Base-by-base conservation (phyloP, 2,888 invertebrate species). In the Leucophenga montana region DNA sequence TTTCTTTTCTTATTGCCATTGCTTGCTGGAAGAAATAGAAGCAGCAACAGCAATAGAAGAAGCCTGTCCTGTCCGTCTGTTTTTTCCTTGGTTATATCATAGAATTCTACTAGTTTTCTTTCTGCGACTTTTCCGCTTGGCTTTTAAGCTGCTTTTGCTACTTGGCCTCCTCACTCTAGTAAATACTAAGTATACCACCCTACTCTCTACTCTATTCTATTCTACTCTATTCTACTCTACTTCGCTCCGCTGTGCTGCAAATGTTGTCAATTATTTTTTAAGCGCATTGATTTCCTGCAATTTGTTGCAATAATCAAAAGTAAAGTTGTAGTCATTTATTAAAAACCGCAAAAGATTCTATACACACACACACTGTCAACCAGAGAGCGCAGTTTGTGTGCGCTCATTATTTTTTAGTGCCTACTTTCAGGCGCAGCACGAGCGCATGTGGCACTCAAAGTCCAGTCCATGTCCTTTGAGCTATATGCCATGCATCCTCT, bases 251-350 rank as follows among this genome's bases (percentile, higher is more conserved):
- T 39, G 39, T 39, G 39, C 39, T 39, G 46, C 62, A 64, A 64
- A 64, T 64, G 48, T 64, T 64, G 62, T 64, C 62, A 64, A 64
- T 64, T 64, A 64, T 64, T 22, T 64, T 48, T 64, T 64, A 64
- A 64, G 48, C 62, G 22, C 62, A 48, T 64, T 64, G 62, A 64
- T 64, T 64, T 64, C 62, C 62, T 64, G 62, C 62, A 64, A 64
- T 64, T 64, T 39, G 22, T 64, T 64, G 48, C 22, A 64, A 64
- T 64, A 64, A 64, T 64, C 46, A 64, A 48, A 64, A 64, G 22
- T 22, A 64, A 64, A 48, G 20, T 64, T 44, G 20, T 48, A 64
- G 20, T 33, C 46, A 48, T 48, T 64, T 64, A 16, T 39, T 16
- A 61, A 39, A 39, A 39, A 18, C 50, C 50, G 16, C 50, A 50